Evolutionary conservation across 92 coral and sea anemone genomes (phyloP).

Genomic region (Epizoanthus illoricatus): DNA sequence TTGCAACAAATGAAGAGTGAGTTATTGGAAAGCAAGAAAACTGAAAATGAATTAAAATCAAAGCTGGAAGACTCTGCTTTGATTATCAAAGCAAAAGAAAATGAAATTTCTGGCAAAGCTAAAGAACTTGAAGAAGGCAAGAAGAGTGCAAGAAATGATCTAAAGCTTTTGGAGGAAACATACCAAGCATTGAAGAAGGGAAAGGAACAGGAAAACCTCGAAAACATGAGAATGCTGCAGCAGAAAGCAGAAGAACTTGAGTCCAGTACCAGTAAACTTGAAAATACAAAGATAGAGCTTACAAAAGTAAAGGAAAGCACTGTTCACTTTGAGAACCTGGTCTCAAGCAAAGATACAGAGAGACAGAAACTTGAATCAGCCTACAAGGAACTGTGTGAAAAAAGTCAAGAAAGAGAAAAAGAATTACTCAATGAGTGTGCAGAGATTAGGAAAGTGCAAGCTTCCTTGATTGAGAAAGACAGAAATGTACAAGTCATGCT

Average conservation of each 20-base stretch:
- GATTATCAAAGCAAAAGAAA: constrained; percentile 56
- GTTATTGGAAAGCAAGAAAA: constrained; percentile 34
- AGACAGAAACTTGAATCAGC: constrained; percentile 51
- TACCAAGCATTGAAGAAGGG: constrained; percentile 53
- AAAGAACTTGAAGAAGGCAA: constrained; percentile 47
- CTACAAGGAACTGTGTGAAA: constrained; percentile 56
- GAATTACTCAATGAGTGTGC: constrained; percentile 38
- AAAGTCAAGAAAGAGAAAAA: constrained; percentile 54
- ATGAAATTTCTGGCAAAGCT: constrained; percentile 34
- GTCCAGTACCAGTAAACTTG: constrained; percentile 43
- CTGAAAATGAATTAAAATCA: constrained; percentile 30
- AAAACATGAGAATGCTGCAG: constrained; percentile 50
- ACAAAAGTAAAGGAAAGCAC: constrained; percentile 54
- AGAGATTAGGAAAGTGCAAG: constrained; percentile 57
- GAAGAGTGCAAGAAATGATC: constrained; percentile 36
- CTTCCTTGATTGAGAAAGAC: constrained; percentile 53
- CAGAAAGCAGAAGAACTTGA: constrained; percentile 58
- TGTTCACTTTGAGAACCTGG: constrained; percentile 62
- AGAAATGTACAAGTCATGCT: constrained; percentile 50
- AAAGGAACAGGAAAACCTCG: constrained; percentile 50
- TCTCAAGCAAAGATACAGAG: constrained; percentile 51
- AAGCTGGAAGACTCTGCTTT: constrained; percentile 22
- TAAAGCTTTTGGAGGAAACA: constrained; percentile 45
- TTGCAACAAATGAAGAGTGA: constrained; percentile 48
- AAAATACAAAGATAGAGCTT: constrained; percentile 53